Evolutionary conservation across 30 jellyfish, hydroid and myxozoan species (phyloP), one percentile per base, ranked within the genome.

Genomic region (Pelagia noctiluca): DNA sequence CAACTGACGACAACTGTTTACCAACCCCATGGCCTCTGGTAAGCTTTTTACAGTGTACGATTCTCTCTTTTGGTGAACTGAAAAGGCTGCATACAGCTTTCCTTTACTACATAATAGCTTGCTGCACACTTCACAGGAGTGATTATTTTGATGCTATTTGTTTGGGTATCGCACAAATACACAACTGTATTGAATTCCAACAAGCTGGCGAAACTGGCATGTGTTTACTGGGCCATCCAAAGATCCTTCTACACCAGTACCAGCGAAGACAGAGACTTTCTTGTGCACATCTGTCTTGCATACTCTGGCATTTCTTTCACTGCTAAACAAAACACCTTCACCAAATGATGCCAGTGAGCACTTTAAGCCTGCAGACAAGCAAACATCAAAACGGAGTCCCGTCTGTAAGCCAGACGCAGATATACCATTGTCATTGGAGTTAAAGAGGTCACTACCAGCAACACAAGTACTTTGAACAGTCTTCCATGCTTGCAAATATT

Each of bases 181-280:
- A 42, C 57, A 42, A 42, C 57, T 42, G 57, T 42, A 42, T 42
- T 42, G 16, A 16, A 42, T 42, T 42, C 57, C 57, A 42, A 42
- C 57, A 42, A 16, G 57, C 16, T 42, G 8, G 57, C 12, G 16
- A 42, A 42, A 42, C 57, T 42, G 57, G 57, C 57, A 42, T 42
- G 57, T 42, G 57, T 42, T 42, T 42, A 16, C 57, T 42, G 57
- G 57, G 57, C 57, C 57, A 42, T 16, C 57, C 57, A 42, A 42
- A 16, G 12, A 42, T 42, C 57, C 57, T 42, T 42, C 57, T 42
- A 42, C 12, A 42, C 57, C 57, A 42, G 57, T 42, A 42, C 57
- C 57, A 8, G 57, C 16, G 57, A 42, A 42, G 16, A 42, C 57
- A 42, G 16, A 5, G 16, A 42, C 57, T 42, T 42, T 42, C 57